Conservation (phyloP, 2,888 invertebrate genomes). For the Junonia oenone region DNA sequence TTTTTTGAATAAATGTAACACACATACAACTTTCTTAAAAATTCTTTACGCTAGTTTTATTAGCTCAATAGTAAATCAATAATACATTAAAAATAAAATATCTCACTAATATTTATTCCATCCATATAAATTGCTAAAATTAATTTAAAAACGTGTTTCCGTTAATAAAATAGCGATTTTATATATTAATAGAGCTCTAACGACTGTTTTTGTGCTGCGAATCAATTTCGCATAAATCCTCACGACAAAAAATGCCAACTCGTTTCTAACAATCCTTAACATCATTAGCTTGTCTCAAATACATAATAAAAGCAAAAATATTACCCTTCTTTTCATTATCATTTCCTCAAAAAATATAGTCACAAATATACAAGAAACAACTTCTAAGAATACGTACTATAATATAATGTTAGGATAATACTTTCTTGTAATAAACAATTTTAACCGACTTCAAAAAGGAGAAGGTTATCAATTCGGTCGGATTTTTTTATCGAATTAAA, state of each 20-base stretch:
- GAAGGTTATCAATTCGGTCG: no score
- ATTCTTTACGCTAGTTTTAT: no score
- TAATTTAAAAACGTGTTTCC: conserved; percentile 8
- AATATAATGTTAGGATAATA: no score
- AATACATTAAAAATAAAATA: neutral
- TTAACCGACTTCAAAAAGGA: no score
- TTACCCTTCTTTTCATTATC: no score
- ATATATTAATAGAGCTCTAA: neutral
- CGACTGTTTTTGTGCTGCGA: neutral
- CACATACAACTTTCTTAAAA: no score
- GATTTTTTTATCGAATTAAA: no score
- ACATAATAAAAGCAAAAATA: neutral
- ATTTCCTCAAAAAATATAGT: neutral
- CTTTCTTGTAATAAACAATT: no score
- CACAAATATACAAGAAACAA: neutral
- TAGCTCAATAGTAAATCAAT: no score
- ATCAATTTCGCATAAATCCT: conserved; percentile 1
- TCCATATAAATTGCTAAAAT: conserved; percentile 4
- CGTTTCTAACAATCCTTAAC: neutral
- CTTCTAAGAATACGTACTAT: neutral
- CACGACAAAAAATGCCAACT: neutral
- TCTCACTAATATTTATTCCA: no score
- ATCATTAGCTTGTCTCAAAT: neutral
- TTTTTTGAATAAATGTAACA: no score
- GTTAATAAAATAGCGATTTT: conserved; percentile 5